A percentile compares a stretch with the other conserved stretches of the same genome.
Evolutionary conservation across 2,797 vertebrate species (phyloP).

Genomic region (Yasuhikotakia modesta): DNA sequence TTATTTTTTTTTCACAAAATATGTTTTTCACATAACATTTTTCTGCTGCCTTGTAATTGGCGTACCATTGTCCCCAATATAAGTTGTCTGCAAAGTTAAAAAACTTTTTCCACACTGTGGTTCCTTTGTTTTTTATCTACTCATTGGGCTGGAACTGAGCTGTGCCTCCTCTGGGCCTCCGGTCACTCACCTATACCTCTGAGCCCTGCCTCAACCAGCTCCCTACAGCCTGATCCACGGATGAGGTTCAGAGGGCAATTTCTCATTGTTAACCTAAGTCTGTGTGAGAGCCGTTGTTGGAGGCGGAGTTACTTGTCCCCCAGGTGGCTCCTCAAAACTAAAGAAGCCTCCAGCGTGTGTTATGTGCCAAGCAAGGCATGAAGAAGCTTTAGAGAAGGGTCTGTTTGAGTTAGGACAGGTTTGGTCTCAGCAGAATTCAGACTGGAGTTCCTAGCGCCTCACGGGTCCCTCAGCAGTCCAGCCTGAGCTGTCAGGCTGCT

Average conservation of each 20-base stretch:
- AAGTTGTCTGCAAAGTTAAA: conserved; percentile 9
- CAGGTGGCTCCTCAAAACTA: conserved; percentile 45
- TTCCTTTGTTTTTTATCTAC: conserved; percentile 18
- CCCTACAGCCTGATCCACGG: conserved; percentile 51
- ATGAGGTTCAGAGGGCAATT: conserved; percentile 60
- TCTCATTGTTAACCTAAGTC: conserved; percentile 67
- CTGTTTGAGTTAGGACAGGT: conserved; percentile 42
- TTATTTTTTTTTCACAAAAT: neutral
- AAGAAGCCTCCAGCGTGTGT: conserved; percentile 50
- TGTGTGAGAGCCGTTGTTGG: conserved; percentile 54
- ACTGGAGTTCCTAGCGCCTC: conserved; percentile 27
- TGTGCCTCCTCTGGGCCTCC: conserved; percentile 38
- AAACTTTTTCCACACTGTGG: conserved; percentile 9
- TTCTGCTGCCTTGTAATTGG: conserved; percentile 12
- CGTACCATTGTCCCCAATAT: conserved; percentile 6
- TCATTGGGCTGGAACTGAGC: conserved; percentile 35
- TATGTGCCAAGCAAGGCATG: conserved; percentile 55
- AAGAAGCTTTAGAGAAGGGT: conserved; percentile 58
- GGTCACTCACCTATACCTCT: conserved; percentile 53
- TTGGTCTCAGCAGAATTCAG: conserved; percentile 42
- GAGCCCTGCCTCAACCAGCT: conserved; percentile 35
- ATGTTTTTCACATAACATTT: neutral
- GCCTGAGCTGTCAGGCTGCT: conserved; percentile 30
- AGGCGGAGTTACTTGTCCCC: conserved; percentile 51
- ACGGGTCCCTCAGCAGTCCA: conserved; percentile 34